phyloP scores from a whole-genome alignment of 2,113 vertebrate genomes.

The Dendrocopos noguchii region DNA sequence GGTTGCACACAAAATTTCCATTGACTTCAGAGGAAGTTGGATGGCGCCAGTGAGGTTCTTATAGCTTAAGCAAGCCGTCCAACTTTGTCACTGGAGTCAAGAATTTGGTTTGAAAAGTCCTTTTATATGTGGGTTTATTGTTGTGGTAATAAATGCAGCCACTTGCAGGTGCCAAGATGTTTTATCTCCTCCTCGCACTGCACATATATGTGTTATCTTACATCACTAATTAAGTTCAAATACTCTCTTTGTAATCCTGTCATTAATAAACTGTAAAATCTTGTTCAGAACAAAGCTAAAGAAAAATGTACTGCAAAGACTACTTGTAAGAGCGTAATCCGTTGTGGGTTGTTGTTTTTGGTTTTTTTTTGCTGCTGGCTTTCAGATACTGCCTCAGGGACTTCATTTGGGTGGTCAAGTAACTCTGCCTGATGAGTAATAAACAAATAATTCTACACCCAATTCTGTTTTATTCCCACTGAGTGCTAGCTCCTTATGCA shows the following conservation, averaged over 20 bases:
- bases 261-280: conserved; percentile 27
- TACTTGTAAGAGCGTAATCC: not conserved
- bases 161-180: not conserved
- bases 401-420: conserved; percentile 60
- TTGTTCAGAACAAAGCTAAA: not conserved
- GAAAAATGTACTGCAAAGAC: not conserved
- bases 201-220: conserved; percentile 24
- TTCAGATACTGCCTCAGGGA: conserved; percentile 35
- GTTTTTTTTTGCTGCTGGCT: not conserved
- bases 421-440: conserved; percentile 51
- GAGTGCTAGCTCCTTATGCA: conserved; percentile 25
- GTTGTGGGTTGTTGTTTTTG: not conserved
- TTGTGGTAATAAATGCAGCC: not conserved
- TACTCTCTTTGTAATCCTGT: not conserved
- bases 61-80: not conserved
- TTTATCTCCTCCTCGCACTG: not conserved
- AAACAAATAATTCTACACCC: conserved; percentile 63
- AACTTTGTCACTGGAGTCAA: conserved; percentile 17
- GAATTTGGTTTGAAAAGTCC: not conserved
- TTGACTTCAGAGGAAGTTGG: conserved; percentile 26
- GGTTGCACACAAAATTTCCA: conserved; percentile 23
- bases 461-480: conserved; percentile 45
- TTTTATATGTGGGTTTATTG: conserved; percentile 20
- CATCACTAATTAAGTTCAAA: conserved; percentile 24
- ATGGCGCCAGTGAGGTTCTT: conserved; percentile 39